Base-by-base conservation (phyloP, 2,888 invertebrate genomes). In the Callyntrura sp. region DNA sequence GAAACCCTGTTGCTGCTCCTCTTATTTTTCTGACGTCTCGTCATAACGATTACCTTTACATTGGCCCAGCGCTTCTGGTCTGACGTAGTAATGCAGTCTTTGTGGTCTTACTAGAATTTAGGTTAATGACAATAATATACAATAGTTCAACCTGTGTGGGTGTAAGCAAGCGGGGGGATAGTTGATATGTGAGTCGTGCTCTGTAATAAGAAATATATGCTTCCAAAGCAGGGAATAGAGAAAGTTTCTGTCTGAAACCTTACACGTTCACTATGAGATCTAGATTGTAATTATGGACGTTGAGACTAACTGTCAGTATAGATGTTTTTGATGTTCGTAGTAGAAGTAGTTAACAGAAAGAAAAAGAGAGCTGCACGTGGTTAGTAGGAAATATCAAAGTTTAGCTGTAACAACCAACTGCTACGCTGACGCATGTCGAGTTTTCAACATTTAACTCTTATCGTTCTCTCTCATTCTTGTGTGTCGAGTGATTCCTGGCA, bases 31-130 rank as follows among this genome's bases (percentile, higher is more conserved):
- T 45, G 0, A 17, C 9, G 12, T 60, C n/a, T 14, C 12, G 9
- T 12, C 14, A 14, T 60, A 20, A 70, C n/a, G 45, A 35, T 28
- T 14, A 25, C 35, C 8, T 9, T 68, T 35, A 70, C 35, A 68
- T n/a, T 35, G 9, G 25, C 5, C 23, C 9, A 68, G 6, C 12
- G 43, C 45, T 45, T 43, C 43, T 11, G 14, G 12, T 70, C 43
- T 70, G 43, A 70, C 43, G 70, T 70, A 35, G 35, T 6, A 70
- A 14, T 3, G 45, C 20, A 43, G 17, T 70, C 43, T 43, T 70
- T 35, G 70, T 43, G 70, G 70, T 70, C n/a, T 70, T 70, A 70
- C 70, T n/a, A n/a, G 70, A 17, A 70, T 43, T 70, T 70, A 70
- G 70, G 70, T 17, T 70, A 70, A 70, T 70, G 70, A 5, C 70